Conservation (phyloP, 2,113 vertebrate genomes). For the Hydropotes inermis region DNA sequence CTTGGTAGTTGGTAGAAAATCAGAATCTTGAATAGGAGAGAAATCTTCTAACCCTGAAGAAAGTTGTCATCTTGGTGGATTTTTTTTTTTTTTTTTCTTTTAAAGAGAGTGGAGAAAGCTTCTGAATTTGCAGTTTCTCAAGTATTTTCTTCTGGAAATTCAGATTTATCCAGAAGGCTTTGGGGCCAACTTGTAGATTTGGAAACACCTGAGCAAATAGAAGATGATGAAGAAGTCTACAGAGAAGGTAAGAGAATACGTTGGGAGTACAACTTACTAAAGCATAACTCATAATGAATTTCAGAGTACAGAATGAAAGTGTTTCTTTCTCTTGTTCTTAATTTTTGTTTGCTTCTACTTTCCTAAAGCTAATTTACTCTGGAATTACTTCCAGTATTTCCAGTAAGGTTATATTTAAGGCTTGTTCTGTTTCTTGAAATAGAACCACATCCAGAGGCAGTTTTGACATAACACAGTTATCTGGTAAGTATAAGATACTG, state of each 20-base stretch:
- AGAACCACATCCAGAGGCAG: not conserved
- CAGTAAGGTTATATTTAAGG: constrained; percentile 4
- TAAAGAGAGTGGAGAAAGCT: constrained; percentile 84
- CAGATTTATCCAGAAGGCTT: constrained; percentile 62
- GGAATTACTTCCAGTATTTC: not conserved
- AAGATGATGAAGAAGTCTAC: constrained; percentile 85
- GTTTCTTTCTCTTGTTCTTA: not conserved
- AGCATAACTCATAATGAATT: not conserved
- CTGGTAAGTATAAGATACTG: not conserved
- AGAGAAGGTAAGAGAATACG: constrained; percentile 85
- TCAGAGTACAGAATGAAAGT: not conserved
- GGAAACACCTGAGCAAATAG: constrained; percentile 81
- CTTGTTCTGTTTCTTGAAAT: not conserved
- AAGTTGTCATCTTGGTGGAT: not conserved
- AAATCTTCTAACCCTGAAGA: not conserved
- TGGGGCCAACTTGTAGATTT: constrained; percentile 69
- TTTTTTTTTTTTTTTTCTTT: constrained; percentile 41
- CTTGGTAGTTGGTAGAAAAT: constrained; percentile 14
- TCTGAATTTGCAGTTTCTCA: constrained; percentile 86
- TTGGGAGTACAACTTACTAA: not conserved
- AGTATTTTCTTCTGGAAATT: constrained; percentile 79
- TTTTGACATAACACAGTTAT: not conserved
- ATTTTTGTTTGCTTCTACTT: constrained; percentile 30
- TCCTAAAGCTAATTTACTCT: constrained; percentile 21
- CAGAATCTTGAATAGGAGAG: not conserved